Conservation (phyloP, 2,888 invertebrate genomes). For the Scaptomyza polygonia region DNA sequence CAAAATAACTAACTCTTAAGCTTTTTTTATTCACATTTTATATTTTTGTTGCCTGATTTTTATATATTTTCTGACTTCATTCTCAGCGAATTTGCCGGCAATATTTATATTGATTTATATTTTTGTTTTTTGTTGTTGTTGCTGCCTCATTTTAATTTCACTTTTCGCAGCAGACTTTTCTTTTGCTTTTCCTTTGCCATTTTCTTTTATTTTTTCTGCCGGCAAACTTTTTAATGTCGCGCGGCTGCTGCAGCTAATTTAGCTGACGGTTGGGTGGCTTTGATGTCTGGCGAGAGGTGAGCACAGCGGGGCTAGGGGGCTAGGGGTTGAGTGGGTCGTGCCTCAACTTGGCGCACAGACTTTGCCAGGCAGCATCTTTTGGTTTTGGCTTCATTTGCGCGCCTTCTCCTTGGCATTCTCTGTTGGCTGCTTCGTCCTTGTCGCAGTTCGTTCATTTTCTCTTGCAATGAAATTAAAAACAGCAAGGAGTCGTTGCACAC, state of each 20-base stretch:
- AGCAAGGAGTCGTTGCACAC: conserved; percentile 71
- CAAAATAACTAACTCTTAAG: conserved; percentile 1
- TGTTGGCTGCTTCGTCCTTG: conserved; percentile 40
- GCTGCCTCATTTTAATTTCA: conserved; percentile 75
- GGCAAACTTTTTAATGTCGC: conserved; percentile 76
- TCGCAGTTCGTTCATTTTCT: conserved; percentile 59
- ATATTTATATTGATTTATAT: conserved; percentile 14
- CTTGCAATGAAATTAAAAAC: conserved; percentile 83
- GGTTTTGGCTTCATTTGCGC: conserved; percentile 67
- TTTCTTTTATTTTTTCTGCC: conserved; percentile 34
- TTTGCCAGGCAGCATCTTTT: conserved; percentile 68
- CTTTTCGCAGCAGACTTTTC: conserved; percentile 67
- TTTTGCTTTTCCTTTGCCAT: conserved; percentile 38
- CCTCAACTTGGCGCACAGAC: conserved; percentile 67
- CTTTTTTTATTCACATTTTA: no score
- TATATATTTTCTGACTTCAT: conserved; percentile 24
- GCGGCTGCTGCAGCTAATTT: conserved; percentile 61
- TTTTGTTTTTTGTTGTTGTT: conserved; percentile 4
- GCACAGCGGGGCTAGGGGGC: conserved; percentile 1
- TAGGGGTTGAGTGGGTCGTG: conserved; percentile 28
- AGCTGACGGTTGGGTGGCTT: conserved; percentile 30
- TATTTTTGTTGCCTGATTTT: not conserved
- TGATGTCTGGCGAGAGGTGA: conserved; percentile 6
- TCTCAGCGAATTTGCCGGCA: conserved; percentile 41
- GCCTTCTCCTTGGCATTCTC: conserved; percentile 28